These are phyloP conservation scores for Rhombomys opimus DNA, from an alignment of 2,113 vertebrate species.

Conservation along the genomic window DNA sequence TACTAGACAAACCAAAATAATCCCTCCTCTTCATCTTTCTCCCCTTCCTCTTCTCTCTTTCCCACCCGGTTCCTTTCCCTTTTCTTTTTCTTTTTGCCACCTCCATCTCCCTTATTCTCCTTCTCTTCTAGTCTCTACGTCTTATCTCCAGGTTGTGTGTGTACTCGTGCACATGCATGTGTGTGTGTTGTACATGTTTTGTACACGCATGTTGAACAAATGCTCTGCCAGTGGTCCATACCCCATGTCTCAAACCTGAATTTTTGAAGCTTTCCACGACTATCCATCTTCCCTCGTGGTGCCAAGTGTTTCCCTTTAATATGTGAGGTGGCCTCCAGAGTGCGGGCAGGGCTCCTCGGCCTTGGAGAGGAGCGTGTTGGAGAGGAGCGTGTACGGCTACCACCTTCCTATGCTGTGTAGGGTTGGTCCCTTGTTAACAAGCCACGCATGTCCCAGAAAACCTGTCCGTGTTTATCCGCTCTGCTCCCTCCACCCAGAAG, in stretches of 20 bases:
- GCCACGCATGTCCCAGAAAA: too few species aligned
- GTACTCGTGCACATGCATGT: not conserved
- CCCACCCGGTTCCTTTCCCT: too few species aligned
- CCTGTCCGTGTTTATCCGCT: too few species aligned
- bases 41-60: not conserved
- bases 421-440: not conserved
- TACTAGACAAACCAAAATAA: not conserved
- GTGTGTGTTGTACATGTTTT: not conserved
- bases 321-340: not conserved
- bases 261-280: rapidly evolving
- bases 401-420: not conserved
- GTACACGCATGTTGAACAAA: too few species aligned
- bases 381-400: not conserved
- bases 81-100: too few species aligned
- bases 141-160: too few species aligned
- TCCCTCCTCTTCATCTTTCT: not conserved
- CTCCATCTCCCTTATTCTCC: too few species aligned
- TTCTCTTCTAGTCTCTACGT: not conserved
- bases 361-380: not conserved
- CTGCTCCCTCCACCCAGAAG: not conserved
- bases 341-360: not conserved
- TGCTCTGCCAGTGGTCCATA: not conserved
- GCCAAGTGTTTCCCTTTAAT: not conserved
- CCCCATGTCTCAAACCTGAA: too few species aligned
- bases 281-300: not conserved